Evolutionary conservation across 2,888 invertebrate species (phyloP).

Genomic region (Lithophane leautieri): DNA sequence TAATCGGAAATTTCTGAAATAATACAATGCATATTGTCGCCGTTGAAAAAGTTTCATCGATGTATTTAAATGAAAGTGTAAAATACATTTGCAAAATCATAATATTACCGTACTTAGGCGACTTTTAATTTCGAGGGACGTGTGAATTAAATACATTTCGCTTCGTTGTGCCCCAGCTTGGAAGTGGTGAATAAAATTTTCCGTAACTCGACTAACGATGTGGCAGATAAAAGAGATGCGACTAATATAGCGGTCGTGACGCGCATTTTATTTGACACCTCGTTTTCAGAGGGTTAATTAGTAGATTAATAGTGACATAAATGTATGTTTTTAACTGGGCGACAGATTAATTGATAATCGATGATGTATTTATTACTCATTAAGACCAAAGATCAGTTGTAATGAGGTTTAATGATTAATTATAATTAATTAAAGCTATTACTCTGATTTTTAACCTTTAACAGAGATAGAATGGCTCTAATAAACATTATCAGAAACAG

Average conservation of each 20-base stretch:
- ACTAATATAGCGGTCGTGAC: constrained; percentile 50
- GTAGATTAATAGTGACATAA: background rate
- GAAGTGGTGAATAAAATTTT: constrained; percentile 39
- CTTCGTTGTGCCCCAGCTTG: background rate
- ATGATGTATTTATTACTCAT: constrained; percentile 6
- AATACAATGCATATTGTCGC: background rate
- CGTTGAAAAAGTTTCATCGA: background rate
- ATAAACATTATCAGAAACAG: no score
- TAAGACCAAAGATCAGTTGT: constrained; percentile 7
- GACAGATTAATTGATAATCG: constrained; percentile 7
- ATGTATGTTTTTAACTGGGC: background rate
- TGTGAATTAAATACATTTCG: constrained; percentile 9
- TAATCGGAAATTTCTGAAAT: background rate
- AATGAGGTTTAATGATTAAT: constrained; percentile 27
- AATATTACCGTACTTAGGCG: background rate
- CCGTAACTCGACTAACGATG: constrained; percentile 33
- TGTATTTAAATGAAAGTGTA: background rate
- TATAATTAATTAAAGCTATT: constrained; percentile 21
- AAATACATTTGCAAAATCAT: constrained; percentile 16
- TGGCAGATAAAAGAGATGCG: constrained; percentile 19
- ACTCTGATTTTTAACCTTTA: background rate
- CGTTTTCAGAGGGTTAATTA: constrained; percentile 5
- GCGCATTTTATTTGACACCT: constrained; percentile 38
- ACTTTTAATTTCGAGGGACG: constrained; percentile 13
- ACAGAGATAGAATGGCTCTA: background rate